A percentile compares a stretch with the other conserved stretches of the same genome.
Conservation (phyloP, 2,888 invertebrate species). For the Pristionchus maxplancki region DNA sequence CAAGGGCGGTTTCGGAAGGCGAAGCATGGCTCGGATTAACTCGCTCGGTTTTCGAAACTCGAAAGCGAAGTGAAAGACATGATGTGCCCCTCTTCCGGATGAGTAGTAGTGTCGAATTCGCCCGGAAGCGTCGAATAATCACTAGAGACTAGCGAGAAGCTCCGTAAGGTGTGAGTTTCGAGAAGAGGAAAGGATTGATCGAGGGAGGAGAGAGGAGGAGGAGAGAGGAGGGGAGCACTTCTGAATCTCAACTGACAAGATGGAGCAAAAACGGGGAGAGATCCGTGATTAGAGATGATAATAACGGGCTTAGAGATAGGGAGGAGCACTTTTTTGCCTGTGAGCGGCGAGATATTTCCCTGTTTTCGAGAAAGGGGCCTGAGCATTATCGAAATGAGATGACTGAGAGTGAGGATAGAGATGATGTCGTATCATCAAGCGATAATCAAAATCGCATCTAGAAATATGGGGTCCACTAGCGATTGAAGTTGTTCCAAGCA, state of each 20-base stretch:
- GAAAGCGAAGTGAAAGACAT: not conserved
- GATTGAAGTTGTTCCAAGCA: too few relatives aligned
- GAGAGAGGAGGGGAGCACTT: not conserved
- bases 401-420: too few relatives aligned
- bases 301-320: not conserved
- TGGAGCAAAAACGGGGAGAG: not conserved
- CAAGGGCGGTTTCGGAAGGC: not conserved
- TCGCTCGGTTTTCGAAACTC: not conserved
- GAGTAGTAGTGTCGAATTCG: not conserved
- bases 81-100: not conserved
- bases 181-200: not conserved
- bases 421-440: too few relatives aligned
- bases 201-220: not conserved
- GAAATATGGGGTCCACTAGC: too few relatives aligned
- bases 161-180: not conserved
- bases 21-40: not conserved
- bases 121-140: not conserved
- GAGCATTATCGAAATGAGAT: not conserved
- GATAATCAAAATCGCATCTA: too few relatives aligned
- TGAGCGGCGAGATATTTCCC: not conserved
- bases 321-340: not conserved
- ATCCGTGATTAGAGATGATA: not conserved
- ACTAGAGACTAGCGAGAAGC: slow-evolving; percentile 1
- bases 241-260: too few relatives aligned
- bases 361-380: not conserved